Evolutionary conservation across 2,113 vertebrate genomes (phyloP).

Genomic region (Nycticryphes semicollaris): DNA sequence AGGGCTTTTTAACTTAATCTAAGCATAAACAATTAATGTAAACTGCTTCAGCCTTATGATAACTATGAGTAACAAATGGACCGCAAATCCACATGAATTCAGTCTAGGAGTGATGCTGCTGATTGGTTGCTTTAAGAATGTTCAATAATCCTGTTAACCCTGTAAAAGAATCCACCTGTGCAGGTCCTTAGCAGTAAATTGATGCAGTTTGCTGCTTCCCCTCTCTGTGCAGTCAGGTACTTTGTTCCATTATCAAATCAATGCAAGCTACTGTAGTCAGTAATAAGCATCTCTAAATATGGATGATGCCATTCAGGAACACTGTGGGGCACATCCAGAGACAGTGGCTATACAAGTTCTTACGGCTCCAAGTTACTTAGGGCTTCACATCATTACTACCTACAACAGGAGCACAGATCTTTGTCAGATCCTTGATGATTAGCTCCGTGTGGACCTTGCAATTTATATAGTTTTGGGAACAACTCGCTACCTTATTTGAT

Average conservation of each 20-base stretch:
- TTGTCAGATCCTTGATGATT: neutral
- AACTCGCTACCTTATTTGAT: neutral
- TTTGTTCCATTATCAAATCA: neutral
- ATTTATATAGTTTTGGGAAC: neutral
- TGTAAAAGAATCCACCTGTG: neutral
- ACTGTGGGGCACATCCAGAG: neutral
- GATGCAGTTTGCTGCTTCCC: neutral
- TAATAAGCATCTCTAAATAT: neutral
- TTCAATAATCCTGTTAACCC: neutral
- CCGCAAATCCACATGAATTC: neutral
- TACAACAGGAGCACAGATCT: neutral
- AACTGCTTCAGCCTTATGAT: neutral
- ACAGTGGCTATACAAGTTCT: neutral
- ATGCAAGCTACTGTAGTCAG: neutral
- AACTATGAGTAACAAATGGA: neutral
- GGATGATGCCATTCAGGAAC: neutral
- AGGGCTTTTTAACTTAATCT: neutral
- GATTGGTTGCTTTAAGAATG: neutral
- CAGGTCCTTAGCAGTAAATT: neutral
- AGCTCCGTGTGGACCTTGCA: neutral
- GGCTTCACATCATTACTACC: neutral
- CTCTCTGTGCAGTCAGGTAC: neutral
- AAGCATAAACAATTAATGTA: neutral
- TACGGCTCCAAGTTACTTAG: neutral
- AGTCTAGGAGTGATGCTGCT: neutral